A percentile compares a stretch with the other conserved stretches of the same genome.
Conservation (phyloP, 1,140 invertebrate species). For the Drosophila lini region DNA sequence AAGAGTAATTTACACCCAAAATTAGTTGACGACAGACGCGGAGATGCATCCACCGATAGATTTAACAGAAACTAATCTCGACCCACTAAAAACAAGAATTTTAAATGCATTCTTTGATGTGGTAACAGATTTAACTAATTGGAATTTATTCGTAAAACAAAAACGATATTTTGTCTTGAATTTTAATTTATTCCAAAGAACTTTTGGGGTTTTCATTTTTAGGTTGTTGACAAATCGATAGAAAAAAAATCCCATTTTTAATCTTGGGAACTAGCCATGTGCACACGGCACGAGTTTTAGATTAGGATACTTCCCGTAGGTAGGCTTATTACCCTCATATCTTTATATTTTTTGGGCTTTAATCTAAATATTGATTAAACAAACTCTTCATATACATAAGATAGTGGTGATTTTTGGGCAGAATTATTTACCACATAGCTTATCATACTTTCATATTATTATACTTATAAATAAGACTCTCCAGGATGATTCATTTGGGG, state of each 20-base stretch:
- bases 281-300: constrained; percentile 38
- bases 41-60: constrained; percentile 30
- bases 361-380: constrained; percentile 14
- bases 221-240: constrained; percentile 26
- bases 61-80: constrained; percentile 18
- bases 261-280: constrained; percentile 20
- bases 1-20: constrained; percentile 69
- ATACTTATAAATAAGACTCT: neutral
- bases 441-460: neutral
- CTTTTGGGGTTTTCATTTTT: neutral
- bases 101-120: constrained; percentile 38
- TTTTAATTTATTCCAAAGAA: constrained; percentile 38
- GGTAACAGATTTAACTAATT: constrained; percentile 65
- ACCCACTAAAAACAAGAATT: constrained; percentile 39
- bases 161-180: constrained; percentile 27
- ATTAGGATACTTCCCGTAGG: constrained; percentile 3
- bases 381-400: neutral
- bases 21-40: constrained; percentile 42
- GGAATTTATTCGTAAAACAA: constrained; percentile 59
- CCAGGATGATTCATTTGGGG: constrained; percentile 19
- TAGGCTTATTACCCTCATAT: constrained; percentile 10
- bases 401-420: neutral
- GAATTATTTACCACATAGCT: neutral
- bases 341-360: neutral
- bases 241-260: constrained; percentile 19